phyloP scores from a whole-genome alignment of 2,888 invertebrate genomes.

The Melanargia galathea region DNA sequence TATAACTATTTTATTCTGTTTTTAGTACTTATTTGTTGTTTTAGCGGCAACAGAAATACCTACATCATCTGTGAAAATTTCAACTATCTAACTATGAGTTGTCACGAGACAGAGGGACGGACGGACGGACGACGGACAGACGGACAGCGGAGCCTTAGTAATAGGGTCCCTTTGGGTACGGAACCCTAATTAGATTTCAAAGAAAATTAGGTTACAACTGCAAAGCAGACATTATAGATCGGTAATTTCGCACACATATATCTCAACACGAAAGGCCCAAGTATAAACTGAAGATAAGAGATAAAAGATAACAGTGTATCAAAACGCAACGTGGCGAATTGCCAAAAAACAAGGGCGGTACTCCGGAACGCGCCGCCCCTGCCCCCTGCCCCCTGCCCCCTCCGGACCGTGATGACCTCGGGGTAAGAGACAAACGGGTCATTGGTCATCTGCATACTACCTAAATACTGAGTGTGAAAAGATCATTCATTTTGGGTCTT shows the following conservation, averaged over 20 bases:
- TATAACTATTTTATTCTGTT: no score
- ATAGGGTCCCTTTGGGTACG: no score
- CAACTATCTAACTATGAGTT: no score
- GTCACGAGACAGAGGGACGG: no score
- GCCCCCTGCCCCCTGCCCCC: conserved; percentile 11
- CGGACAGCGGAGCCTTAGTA: no score
- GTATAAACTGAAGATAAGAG: not conserved
- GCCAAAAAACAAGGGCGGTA: conserved; percentile 38
- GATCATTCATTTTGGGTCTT: no score
- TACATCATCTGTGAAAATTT: no score
- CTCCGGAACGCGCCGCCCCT: conserved; percentile 44
- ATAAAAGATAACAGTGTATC: conserved; percentile 14
- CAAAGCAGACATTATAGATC: conserved; percentile 9
- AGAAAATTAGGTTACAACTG: not conserved
- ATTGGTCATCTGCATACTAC: conserved; percentile 11
- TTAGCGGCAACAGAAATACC: no score
- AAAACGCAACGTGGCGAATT: conserved; percentile 22
- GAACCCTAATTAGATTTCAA: no score
- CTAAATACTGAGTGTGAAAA: not conserved
- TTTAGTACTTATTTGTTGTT: no score
- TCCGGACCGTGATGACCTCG: conserved; percentile 12
- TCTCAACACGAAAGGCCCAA: conserved; percentile 8
- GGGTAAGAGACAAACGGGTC: conserved; percentile 12
- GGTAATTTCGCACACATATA: conserved; percentile 9
- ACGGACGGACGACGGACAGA: no score